Evolutionary conservation across 2,797 vertebrate genomes (phyloP).

Genomic region (Furcifer pardalis): DNA sequence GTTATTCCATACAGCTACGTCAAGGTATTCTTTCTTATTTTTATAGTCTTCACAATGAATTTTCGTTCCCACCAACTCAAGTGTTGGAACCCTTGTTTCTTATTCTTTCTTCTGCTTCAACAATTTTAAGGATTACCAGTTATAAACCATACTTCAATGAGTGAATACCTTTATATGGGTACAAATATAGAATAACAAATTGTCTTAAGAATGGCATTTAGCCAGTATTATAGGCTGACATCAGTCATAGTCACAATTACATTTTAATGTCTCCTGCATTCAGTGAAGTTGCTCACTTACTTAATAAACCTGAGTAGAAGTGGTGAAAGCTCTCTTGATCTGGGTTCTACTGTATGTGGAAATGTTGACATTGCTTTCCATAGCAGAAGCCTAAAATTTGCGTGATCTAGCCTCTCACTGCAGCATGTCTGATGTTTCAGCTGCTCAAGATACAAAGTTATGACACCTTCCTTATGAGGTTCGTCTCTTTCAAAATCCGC

Average conservation of each 20-base stretch:
- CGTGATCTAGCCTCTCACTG: slow-evolving; percentile 86
- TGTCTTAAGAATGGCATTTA: not conserved
- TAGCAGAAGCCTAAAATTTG: slow-evolving; percentile 91
- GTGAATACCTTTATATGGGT: not conserved
- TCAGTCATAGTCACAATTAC: not conserved
- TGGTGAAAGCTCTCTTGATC: slow-evolving; percentile 90
- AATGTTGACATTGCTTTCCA: slow-evolving; percentile 91
- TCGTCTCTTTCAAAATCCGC: slow-evolving; percentile 71
- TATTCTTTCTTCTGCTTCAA: not conserved
- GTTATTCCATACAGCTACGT: not conserved
- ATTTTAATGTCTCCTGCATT: not conserved
- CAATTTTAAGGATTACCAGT: not conserved
- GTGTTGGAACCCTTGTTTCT: not conserved
- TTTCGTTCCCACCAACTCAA: not conserved
- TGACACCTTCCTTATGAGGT: slow-evolving; percentile 76
- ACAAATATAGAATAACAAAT: not conserved
- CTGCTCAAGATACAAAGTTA: slow-evolving; percentile 82
- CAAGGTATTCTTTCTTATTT: not conserved
- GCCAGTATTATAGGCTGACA: not conserved
- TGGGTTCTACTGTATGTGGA: slow-evolving; percentile 90
- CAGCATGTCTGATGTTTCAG: slow-evolving; percentile 74
- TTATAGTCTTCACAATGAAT: not conserved
- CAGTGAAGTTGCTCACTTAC: slow-evolving; percentile 70
- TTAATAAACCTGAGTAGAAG: slow-evolving; percentile 92
- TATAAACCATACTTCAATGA: not conserved